Evolutionary conservation across 2,888 invertebrate species (phyloP), one percentile per base, ranked within the genome.

Genomic region (Pollenia angustigena): DNA sequence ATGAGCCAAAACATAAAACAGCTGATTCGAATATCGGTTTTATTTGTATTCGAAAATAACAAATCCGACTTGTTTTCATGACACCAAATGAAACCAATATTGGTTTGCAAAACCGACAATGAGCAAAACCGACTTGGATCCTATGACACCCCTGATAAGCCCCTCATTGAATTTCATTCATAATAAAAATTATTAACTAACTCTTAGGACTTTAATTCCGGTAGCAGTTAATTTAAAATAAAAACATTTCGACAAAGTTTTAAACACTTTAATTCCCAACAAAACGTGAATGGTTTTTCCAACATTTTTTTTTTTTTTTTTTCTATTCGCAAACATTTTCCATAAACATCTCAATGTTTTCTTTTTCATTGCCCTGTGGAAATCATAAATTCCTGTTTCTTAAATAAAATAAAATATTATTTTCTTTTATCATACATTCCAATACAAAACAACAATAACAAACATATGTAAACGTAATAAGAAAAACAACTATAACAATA

Each of bases 311-410:
- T 58, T 56, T n/a, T n/a, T n/a, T n/a, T n/a, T n/a, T n/a, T n/a
- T n/a, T n/a, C n/a, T 64, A 16, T 42, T 23, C 16, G n/a, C 40
- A 32, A 23, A 69, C 11, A 48, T 60, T 40, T 78, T 72, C 58
- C 52, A 60, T 60, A 79, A 74, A 84, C 46, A 58, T 72, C 48
- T 66, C 23, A 74, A 46, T 74, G 60, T 74, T 58, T 74, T 52
- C 52, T 54, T 48, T 64, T 78, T 18, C 32, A 52, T 78, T 54
- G 50, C 54, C 50, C 66, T 23, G 66, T 75, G 56, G 56, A 78
- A 72, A 84, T 66, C 66, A 84, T 79, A 66, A 78, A 79, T 72
- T 56, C 23, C 11, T 44, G 69, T 64, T 64, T 12, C 46, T n/a
- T 42, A 50, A 50, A 50, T 11, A 23, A 44, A 6, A 72, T 12